These are phyloP conservation scores for Cenopis cana DNA, from an alignment of 2,888 invertebrate genomes.

Conservation along the genomic window DNA sequence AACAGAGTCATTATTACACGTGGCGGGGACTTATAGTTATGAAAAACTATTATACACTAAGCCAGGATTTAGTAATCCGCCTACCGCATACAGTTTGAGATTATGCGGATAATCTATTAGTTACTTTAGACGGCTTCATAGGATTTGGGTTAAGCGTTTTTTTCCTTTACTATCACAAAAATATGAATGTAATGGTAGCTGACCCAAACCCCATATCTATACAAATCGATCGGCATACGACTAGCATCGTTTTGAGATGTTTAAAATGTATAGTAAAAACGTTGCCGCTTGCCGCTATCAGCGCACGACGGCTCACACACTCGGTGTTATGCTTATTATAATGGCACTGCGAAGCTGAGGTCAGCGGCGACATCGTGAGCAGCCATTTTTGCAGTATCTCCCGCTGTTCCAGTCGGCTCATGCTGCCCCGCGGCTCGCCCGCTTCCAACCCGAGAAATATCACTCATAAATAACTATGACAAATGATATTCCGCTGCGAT, in stretches of 20 bases:
- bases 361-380: constrained; percentile 72
- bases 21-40: constrained; percentile 48
- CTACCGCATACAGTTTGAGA: constrained; percentile 61
- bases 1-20: constrained; percentile 28
- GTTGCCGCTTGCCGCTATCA: constrained; percentile 56
- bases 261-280: constrained; percentile 73
- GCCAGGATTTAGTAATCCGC: constrained; percentile 64
- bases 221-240: constrained; percentile 65
- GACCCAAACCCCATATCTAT: constrained; percentile 67
- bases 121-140: constrained; percentile 56
- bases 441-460: constrained; percentile 59
- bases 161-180: background rate
- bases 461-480: constrained; percentile 72
- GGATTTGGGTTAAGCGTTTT: constrained; percentile 57
- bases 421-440: constrained; percentile 57
- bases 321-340: constrained; percentile 68
- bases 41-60: constrained; percentile 60
- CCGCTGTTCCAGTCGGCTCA: constrained; percentile 60
- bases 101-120: constrained; percentile 62
- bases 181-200: constrained; percentile 44
- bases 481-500: constrained; percentile 65
- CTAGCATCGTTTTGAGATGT: constrained; percentile 58
- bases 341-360: constrained; percentile 57
- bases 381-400: constrained; percentile 71
- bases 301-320: constrained; percentile 63